A percentile compares a stretch with the other conserved stretches of the same genome.
Conservation (phyloP, 1,140 invertebrate genomes). For the Yoshiicerus persimilis region DNA sequence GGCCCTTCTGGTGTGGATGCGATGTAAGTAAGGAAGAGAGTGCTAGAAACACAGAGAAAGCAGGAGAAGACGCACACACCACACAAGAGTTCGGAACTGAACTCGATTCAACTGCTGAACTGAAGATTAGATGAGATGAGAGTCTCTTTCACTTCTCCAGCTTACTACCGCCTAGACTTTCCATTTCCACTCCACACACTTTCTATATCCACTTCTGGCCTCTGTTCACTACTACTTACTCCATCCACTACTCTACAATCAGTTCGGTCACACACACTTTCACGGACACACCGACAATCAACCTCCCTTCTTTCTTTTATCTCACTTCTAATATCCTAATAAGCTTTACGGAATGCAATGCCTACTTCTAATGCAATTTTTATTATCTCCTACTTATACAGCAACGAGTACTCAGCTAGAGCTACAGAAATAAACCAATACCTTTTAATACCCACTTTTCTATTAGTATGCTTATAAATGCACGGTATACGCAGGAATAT, state of each 20-base stretch:
- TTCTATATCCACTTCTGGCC: background rate
- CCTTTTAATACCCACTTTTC: too few species aligned
- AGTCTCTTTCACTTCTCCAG: background rate
- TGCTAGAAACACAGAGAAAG: background rate
- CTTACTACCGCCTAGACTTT: background rate
- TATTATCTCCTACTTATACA: background rate
- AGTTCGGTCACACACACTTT: background rate
- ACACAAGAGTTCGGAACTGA: background rate
- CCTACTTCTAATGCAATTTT: background rate
- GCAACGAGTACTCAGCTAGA: too few species aligned
- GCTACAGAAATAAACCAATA: background rate
- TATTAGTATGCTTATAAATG: background rate
- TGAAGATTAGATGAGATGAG: constrained; percentile 17
- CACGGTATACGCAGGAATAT: background rate
- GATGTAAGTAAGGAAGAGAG: background rate
- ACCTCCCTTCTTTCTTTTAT: background rate
- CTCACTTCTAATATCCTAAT: background rate
- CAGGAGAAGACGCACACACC: background rate
- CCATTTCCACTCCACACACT: background rate
- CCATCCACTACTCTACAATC: background rate
- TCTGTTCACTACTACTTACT: background rate
- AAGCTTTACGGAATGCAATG: background rate
- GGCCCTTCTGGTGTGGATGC: background rate
- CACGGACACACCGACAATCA: background rate
- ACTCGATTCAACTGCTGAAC: background rate